Percentiles rank a stretch among this genome's conserved stretches.
These are phyloP conservation scores for Coptodon bakossiorum DNA, from an alignment of 2,113 vertebrate species.

Conservation along the genomic window DNA sequence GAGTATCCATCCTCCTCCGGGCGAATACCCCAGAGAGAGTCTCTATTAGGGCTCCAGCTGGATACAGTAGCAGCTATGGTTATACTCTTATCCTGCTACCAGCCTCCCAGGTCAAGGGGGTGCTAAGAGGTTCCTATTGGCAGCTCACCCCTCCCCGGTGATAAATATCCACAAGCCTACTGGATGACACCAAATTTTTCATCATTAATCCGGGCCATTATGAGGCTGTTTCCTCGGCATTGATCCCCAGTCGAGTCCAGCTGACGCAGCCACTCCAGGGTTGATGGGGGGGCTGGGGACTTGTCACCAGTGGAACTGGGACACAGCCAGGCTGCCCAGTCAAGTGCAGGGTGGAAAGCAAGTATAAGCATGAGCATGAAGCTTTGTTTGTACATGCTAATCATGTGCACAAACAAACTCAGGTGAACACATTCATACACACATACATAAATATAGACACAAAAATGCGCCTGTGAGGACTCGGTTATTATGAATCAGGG, in stretches of 20 bases:
- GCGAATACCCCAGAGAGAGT: constrained; percentile 34
- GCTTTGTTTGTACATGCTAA: constrained; percentile 12
- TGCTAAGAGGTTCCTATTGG: constrained; percentile 71
- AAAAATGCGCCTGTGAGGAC: not conserved
- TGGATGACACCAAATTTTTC: constrained; percentile 93
- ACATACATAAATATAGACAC: not conserved
- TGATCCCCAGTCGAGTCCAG: constrained; percentile 79
- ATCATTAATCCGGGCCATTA: constrained; percentile 97
- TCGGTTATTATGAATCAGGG: not conserved
- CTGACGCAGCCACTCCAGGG: constrained; percentile 83
- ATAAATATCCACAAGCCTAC: constrained; percentile 85
- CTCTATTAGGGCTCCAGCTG: constrained; percentile 58
- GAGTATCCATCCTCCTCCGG: constrained; percentile 30
- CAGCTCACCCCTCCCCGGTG: constrained; percentile 74
- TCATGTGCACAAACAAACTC: not conserved
- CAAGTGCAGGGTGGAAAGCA: constrained; percentile 5
- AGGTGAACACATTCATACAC: not conserved
- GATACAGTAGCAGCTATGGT: constrained; percentile 42
- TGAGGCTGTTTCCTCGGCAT: constrained; percentile 84
- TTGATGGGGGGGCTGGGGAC: constrained; percentile 54
- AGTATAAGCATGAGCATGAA: constrained; percentile 33
- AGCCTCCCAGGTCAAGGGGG: constrained; percentile 59
- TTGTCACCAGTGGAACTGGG: constrained; percentile 53
- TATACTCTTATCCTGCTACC: constrained; percentile 56
- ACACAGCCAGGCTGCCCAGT: constrained; percentile 20